Evolutionary conservation across 2,888 invertebrate species (phyloP).

Genomic region (Brachynemurus nebulosus): DNA sequence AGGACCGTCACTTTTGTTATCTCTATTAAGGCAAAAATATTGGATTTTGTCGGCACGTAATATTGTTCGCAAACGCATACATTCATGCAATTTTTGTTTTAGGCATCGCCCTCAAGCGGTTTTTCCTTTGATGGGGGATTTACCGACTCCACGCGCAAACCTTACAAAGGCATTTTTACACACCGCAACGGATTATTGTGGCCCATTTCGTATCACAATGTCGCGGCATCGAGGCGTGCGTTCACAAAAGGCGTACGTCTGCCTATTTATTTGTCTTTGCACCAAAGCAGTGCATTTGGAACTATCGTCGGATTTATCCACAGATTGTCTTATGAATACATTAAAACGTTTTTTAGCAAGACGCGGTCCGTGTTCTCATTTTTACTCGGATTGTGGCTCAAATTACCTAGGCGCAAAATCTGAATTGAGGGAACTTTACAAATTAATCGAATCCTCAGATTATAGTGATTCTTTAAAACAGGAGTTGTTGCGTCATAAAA

Average conservation of each 20-base stretch:
- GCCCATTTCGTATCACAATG: not conserved
- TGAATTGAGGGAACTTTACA: constrained; percentile 7
- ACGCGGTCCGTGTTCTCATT: constrained; percentile 15
- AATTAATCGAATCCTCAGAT: not conserved
- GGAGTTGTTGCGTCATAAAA: constrained; percentile 5
- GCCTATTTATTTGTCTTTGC: constrained; percentile 19
- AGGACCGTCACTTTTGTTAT: constrained; percentile 14
- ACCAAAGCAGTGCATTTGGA: constrained; percentile 21
- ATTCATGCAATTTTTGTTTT: no score
- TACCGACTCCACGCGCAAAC: no score
- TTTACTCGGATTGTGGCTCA: constrained; percentile 21
- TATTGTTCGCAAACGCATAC: no score
- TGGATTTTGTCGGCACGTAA: constrained; percentile 17
- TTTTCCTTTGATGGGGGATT: not conserved
- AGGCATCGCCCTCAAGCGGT: no score
- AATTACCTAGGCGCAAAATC: constrained; percentile 20
- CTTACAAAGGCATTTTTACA: not conserved
- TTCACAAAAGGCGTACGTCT: constrained; percentile 17
- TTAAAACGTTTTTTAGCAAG: constrained; percentile 19
- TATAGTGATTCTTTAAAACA: constrained; percentile 8
- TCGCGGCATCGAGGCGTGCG: constrained; percentile 10
- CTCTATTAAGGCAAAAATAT: constrained; percentile 15
- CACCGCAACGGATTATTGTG: not conserved
- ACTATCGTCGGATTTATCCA: constrained; percentile 15
- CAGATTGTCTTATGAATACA: constrained; percentile 16